phyloP scores from a whole-genome alignment of 2,113 vertebrate genomes.

The Melospiza georgiana region DNA sequence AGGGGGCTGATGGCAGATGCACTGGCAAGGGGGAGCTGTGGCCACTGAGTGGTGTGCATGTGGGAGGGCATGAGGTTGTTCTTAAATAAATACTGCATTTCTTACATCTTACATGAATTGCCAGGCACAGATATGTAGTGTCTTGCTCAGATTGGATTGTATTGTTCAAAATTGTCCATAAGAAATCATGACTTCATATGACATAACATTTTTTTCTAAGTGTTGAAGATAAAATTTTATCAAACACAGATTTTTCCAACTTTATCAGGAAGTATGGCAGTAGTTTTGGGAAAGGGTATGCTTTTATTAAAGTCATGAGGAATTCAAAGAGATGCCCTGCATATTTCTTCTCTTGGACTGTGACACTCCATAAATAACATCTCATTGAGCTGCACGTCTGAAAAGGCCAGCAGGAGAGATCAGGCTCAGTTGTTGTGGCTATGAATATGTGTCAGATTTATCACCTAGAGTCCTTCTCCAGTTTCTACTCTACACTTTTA shows the following conservation, averaged over 20 bases:
- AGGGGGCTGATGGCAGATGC: background rate
- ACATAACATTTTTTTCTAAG: background rate
- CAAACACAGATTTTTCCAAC: background rate
- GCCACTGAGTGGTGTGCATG: accelerated
- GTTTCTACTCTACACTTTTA: background rate
- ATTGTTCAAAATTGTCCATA: background rate
- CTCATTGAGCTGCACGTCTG: background rate
- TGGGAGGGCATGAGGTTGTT: background rate
- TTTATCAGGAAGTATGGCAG: background rate
- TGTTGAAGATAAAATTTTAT: background rate
- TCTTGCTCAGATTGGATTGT: background rate
- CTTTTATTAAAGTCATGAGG: background rate
- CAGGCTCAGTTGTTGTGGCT: background rate
- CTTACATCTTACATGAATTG: background rate
- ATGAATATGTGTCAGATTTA: background rate
- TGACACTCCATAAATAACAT: slow-evolving; percentile 26
- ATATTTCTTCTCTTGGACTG: background rate
- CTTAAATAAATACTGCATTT: background rate
- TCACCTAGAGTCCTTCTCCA: background rate
- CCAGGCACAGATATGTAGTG: background rate
- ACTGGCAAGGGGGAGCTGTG: accelerated
- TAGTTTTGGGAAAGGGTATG: background rate
- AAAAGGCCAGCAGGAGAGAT: slow-evolving; percentile 18
- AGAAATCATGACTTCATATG: background rate
- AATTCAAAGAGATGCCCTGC: slow-evolving; percentile 1